Evolutionary conservation across 2,888 invertebrate genomes (phyloP).

Genomic region (Melinaea marsaeus): DNA sequence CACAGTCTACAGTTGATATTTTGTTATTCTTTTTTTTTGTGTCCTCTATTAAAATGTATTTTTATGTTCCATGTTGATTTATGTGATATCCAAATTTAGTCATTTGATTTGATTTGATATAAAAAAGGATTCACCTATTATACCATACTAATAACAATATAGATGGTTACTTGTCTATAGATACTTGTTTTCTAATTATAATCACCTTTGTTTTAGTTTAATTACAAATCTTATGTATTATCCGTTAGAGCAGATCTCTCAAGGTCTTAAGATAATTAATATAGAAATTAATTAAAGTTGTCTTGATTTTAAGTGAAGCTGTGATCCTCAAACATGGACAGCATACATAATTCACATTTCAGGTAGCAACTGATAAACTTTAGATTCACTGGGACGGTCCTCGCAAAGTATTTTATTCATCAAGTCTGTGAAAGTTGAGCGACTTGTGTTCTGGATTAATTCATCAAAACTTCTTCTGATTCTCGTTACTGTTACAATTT

Average conservation of each 20-base stretch:
- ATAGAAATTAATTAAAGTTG: slow-evolving; percentile 2
- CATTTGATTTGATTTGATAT: no score
- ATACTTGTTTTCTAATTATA: no score
- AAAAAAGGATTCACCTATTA: no score
- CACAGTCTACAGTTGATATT: no score
- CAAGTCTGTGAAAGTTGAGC: slow-evolving; percentile 30
- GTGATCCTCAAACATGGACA: slow-evolving; percentile 8
- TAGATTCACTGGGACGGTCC: slow-evolving; percentile 26
- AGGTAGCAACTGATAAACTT: slow-evolving; percentile 22
- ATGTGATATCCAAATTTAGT: no score
- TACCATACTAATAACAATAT: no score
- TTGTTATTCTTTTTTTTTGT: no score
- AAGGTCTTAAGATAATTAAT: slow-evolving; percentile 1
- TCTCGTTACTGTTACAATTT: not conserved
- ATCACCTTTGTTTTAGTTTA: not conserved
- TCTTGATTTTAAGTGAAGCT: not conserved
- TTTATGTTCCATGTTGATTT: no score
- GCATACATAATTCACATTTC: slow-evolving; percentile 20
- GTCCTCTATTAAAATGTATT: no score
- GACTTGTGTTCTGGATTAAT: slow-evolving; percentile 21
- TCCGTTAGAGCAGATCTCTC: not conserved
- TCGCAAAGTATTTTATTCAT: slow-evolving; percentile 31
- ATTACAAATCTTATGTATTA: not conserved
- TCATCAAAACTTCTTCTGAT: slow-evolving; percentile 16
- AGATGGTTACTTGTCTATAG: no score